Percentiles rank a stretch among this genome's conserved stretches.
Evolutionary conservation across 2,113 vertebrate genomes (phyloP).

Genomic region (Pungitius pungitius): DNA sequence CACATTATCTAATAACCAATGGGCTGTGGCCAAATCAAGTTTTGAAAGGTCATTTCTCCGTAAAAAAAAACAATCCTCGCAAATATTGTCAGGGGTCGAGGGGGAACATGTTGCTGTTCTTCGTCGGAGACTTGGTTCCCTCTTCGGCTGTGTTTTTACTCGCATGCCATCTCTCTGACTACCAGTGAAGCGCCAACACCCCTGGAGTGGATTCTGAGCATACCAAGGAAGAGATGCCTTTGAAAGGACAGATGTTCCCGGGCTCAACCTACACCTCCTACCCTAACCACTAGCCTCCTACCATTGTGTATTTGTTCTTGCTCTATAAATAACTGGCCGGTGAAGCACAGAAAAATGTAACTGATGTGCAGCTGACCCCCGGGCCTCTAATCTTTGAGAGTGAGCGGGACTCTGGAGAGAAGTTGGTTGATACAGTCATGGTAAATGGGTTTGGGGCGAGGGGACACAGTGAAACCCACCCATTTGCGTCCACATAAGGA

Average conservation of each 20-base stretch:
- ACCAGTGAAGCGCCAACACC: conserved; percentile 78
- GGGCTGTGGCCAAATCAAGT: background rate
- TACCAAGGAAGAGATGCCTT: conserved; percentile 76
- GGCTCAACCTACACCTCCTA: conserved; percentile 59
- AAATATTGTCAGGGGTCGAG: conserved; percentile 41
- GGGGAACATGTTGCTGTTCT: conserved; percentile 29
- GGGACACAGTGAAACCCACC: conserved; percentile 55
- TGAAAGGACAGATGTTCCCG: conserved; percentile 78
- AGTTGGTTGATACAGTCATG: conserved; percentile 48
- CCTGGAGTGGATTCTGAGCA: conserved; percentile 82
- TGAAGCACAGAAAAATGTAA: conserved; percentile 61
- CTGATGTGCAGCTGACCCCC: conserved; percentile 59
- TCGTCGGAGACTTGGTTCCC: conserved; percentile 64
- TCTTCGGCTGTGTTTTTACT: conserved; percentile 84
- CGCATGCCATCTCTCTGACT: conserved; percentile 80
- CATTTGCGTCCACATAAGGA: conserved; percentile 70
- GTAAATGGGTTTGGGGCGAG: conserved; percentile 53
- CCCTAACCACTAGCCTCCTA: conserved; percentile 62
- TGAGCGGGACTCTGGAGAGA: conserved; percentile 20
- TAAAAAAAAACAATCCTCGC: conserved; percentile 12
- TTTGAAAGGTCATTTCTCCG: background rate
- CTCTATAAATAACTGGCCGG: conserved; percentile 76
- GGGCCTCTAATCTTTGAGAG: conserved; percentile 46
- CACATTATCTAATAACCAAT: background rate
- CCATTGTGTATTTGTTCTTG: conserved; percentile 75